Percentiles rank a stretch among this genome's conserved stretches.
phyloP scores from a whole-genome alignment of 2,113 vertebrate species.

The Anseranas semipalmata region DNA sequence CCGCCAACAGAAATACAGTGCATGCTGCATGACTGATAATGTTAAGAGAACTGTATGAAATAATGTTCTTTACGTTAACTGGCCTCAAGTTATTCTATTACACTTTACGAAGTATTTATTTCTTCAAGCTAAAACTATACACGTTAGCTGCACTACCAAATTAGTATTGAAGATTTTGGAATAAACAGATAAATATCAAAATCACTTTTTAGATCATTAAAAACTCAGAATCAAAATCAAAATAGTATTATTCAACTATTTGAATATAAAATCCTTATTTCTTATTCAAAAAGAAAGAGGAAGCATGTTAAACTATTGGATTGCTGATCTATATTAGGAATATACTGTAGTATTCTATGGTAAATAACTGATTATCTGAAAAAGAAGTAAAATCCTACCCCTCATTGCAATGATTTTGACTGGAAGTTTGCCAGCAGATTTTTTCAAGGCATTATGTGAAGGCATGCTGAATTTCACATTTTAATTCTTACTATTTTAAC shows the following conservation, averaged over 20 bases:
- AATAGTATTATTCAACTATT: not conserved
- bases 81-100: conserved; percentile 47
- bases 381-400: not conserved
- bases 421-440: not conserved
- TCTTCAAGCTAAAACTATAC: not conserved
- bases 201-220: not conserved
- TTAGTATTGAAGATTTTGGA: not conserved
- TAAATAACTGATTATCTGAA: not conserved
- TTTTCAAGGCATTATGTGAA: not conserved
- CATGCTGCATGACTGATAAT: not conserved
- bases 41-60: conserved; percentile 42
- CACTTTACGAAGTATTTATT: conserved; percentile 33
- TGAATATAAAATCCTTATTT: not conserved
- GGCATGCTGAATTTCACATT: not conserved
- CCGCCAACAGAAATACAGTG: conserved; percentile 48
- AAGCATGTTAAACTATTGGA: not conserved
- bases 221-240: not conserved
- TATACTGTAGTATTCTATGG: not conserved
- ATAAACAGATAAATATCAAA: not conserved
- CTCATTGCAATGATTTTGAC: fast-evolving
- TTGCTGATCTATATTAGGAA: not conserved
- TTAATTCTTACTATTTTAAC: not conserved
- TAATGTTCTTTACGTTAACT: conserved; percentile 45
- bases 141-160: not conserved
- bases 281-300: not conserved